Base-by-base conservation (phyloP, 30 jellyfish, hydroid and myxozoan species). In the Hydractinia symbiolongicarpus region DNA sequence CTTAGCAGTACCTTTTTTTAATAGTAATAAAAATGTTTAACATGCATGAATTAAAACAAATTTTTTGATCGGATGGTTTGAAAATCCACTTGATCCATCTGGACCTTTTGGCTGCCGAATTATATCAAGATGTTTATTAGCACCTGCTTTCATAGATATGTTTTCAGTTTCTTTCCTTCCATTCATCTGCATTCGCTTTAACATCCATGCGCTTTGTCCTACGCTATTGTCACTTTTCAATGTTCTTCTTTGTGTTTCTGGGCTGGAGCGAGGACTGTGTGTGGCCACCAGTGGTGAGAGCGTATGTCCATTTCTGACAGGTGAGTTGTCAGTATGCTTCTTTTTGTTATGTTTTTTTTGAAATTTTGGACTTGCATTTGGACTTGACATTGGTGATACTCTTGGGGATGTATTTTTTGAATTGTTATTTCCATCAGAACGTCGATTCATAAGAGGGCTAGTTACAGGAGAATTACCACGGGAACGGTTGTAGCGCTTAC, bases 51-150 rank as follows among this genome's bases (percentile, higher is more conserved):
- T 64, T 52, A 79, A 61, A 1, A 79, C 87, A 66, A 61, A 79
- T 16, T 79, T 79, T 21, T 49, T 79, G 55, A 79, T 9, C 30
- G 90, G 79, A 50, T 72, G 94, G 61, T 60, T 58, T 16, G 84
- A 52, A 64, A 93, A 93, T 54, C 98, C 98, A 72, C 76, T 83
- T 51, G 98, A 76, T 11, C 98, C 98, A 79, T 93, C 98, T n/a
- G 98, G 98, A n/a, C 98, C 98, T 64, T 76, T 83, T 80, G 98
- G 98, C 66, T 93, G 98, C 44, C 98, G 86, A 7, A 93, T 75
- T 7, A 93, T 83, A 55, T 95, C 98, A 70, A 93, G 83, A 30
- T 60, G 87, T 67, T 30, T 62, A 56, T 53, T 49, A 1, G 11
- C 51, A 7, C 61, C 73, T 19, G 91, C 88, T 73, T 91, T 86